phyloP scores from a whole-genome alignment of 2,888 invertebrate genomes.

The Halictus ligatus region DNA sequence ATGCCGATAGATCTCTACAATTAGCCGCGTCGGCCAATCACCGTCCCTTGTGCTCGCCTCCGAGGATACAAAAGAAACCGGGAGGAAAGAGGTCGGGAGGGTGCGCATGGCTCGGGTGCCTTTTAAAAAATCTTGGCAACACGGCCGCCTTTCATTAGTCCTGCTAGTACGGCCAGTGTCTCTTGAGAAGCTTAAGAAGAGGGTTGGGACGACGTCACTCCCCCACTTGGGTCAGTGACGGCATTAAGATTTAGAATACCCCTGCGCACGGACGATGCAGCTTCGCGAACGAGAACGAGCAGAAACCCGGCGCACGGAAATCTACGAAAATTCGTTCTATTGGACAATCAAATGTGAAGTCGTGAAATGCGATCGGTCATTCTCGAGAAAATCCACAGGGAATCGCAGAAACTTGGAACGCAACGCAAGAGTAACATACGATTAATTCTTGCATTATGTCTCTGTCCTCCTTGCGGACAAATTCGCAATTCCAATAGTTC shows the following conservation, averaged over 20 bases:
- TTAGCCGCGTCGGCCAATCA: slow-evolving; percentile 78
- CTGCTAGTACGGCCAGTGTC: slow-evolving; percentile 64
- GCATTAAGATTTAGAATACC: slow-evolving; percentile 50
- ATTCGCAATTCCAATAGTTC: too few relatives aligned
- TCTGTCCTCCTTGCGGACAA: background rate
- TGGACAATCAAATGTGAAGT: background rate
- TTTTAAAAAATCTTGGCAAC: slow-evolving; percentile 76
- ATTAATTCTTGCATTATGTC: background rate
- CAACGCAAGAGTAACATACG: background rate
- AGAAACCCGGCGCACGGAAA: background rate
- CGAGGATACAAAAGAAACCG: slow-evolving; percentile 70
- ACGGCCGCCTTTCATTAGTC: slow-evolving; percentile 76
- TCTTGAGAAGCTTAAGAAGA: slow-evolving; percentile 61
- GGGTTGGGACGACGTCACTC: slow-evolving; percentile 51
- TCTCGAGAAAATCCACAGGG: background rate
- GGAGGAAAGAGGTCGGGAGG: slow-evolving; percentile 60
- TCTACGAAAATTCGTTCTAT: background rate
- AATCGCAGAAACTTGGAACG: background rate
- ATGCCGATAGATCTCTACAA: slow-evolving; percentile 67
- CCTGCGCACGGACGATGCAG: background rate
- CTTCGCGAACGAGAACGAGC: background rate
- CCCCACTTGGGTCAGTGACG: slow-evolving; percentile 49
- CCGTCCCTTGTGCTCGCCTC: slow-evolving; percentile 72
- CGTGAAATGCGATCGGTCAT: background rate
- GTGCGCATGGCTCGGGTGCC: slow-evolving; percentile 45